Evolutionary conservation across 1,140 invertebrate genomes (phyloP), one percentile per base, ranked within the genome.

Genomic region (Colletes latitarsis): DNA sequence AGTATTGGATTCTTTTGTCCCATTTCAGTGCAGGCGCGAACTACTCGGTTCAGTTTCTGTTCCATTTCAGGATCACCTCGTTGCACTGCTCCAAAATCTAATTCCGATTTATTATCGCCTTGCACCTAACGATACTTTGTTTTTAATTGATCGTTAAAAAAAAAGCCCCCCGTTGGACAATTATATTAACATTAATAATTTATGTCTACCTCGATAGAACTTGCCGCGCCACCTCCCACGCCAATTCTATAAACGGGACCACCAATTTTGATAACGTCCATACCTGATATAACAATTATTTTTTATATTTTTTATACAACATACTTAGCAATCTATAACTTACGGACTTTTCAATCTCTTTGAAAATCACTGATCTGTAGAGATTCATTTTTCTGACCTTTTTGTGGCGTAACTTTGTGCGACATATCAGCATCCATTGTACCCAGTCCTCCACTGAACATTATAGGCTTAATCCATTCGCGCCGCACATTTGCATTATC

Each of bases 61-160:
- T 99, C 98, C 98, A 99, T 99, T 94, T 99, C 98, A 2, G 98
- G 96, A 94, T 99, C 98, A 55, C 98, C 98, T 93, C 99, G 94
- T 94, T 99, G 99, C 0, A 99, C 99, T 5, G 99, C 99, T 87
- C 97, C 97, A 89, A 99, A 99, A 93, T 99, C 98, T 6, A 99
- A 91, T 77, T 98, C 96, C 3, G 95, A 94, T 88, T 96, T 96
- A 86, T 98, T 97, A 77, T 98, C 97, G 62, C 96, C 97, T 88
- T 97, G 97, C 5, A 98, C 96, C 93, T 98, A 94, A n/a, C 79
- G 53, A 58, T 46, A 52, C 14, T 60, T 64, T 3, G 2, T 14
- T 57, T 55, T 57, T 62, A 70, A n/a, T 74, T 6, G 6, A 57
- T 55, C 14, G 55, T 60, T 19, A 6, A 41, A 1, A 82, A 60